A percentile compares a stretch with the other conserved stretches of the same genome.
These are phyloP conservation scores for Adelosebastes latens DNA, from an alignment of 2,797 vertebrate species.

Conservation along the genomic window DNA sequence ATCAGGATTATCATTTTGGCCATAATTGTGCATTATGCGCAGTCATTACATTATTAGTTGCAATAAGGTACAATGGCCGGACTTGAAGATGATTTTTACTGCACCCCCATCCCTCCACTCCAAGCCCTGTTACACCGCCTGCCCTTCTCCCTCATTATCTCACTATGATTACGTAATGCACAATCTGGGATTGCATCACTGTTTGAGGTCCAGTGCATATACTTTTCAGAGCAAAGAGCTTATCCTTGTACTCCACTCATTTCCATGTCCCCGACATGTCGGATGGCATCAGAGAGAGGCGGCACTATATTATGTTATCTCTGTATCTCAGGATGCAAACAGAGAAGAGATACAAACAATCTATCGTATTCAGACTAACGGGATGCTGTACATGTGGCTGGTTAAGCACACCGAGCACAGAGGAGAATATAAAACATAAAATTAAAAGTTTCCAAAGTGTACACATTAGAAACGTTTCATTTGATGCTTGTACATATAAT, in stretches of 20 bases:
- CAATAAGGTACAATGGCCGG: background rate
- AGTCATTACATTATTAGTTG: too few species aligned
- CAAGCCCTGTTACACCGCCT: background rate
- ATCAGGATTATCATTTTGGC: too few species aligned
- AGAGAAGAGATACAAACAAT: slow-evolving; percentile 4
- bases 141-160: slow-evolving; percentile 48
- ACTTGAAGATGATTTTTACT: slow-evolving; percentile 25
- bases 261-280: slow-evolving; percentile 46
- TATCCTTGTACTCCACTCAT: slow-evolving; percentile 61
- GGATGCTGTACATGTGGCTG: background rate
- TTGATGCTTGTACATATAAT: too few species aligned
- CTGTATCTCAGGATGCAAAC: slow-evolving; percentile 11
- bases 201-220: slow-evolving; percentile 56
- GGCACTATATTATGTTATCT: background rate
- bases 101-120: slow-evolving; percentile 15
- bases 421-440: background rate
- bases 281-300: slow-evolving; percentile 30
- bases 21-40: too few species aligned
- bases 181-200: slow-evolving; percentile 70
- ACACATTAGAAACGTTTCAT: too few species aligned
- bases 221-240: slow-evolving; percentile 63
- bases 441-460: background rate
- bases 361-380: background rate
- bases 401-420: background rate
- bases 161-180: slow-evolving; percentile 54